Percentiles rank a stretch among this genome's conserved stretches.
phyloP scores from a whole-genome alignment of 2,888 invertebrate genomes.

The Hedya salicella region DNA sequence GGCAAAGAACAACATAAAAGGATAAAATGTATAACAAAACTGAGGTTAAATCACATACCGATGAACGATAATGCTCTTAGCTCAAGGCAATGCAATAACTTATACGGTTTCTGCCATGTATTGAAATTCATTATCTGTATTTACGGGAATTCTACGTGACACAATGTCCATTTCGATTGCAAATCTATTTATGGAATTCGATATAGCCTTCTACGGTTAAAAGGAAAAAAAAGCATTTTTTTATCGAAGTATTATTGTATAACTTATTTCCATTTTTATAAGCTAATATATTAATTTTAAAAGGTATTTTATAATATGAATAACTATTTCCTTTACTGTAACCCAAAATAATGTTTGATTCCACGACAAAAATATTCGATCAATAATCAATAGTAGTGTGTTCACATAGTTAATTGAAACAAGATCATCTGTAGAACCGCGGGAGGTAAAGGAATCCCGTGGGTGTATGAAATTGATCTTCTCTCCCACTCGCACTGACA shows the following conservation, averaged over 20 bases:
- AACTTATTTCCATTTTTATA: no score
- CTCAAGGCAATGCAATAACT: constrained; percentile 40
- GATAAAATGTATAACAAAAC: constrained; percentile 18
- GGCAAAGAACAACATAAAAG: background rate
- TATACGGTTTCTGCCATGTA: constrained; percentile 38
- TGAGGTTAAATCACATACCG: constrained; percentile 27
- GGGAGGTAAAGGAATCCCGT: constrained; percentile 62
- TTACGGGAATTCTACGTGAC: constrained; percentile 26
- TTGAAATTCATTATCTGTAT: constrained; percentile 35
- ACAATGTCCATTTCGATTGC: constrained; percentile 15
- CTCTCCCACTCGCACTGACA: constrained; percentile 53
- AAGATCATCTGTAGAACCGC: constrained; percentile 65
- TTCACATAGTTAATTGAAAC: constrained; percentile 73
- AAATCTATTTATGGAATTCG: constrained; percentile 15
- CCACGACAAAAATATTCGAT: constrained; percentile 33
- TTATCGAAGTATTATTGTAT: no score
- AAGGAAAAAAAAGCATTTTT: constrained; percentile 2
- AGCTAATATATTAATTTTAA: no score
- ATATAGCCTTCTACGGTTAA: constrained; percentile 9
- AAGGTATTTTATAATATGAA: background rate
- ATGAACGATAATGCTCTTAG: constrained; percentile 36
- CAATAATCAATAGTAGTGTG: constrained; percentile 47
- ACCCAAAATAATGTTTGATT: constrained; percentile 18
- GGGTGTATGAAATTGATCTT: constrained; percentile 61
- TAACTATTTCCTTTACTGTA: background rate